Conservation (phyloP, 1,140 invertebrate genomes). For the Penaeus chinensis region DNA sequence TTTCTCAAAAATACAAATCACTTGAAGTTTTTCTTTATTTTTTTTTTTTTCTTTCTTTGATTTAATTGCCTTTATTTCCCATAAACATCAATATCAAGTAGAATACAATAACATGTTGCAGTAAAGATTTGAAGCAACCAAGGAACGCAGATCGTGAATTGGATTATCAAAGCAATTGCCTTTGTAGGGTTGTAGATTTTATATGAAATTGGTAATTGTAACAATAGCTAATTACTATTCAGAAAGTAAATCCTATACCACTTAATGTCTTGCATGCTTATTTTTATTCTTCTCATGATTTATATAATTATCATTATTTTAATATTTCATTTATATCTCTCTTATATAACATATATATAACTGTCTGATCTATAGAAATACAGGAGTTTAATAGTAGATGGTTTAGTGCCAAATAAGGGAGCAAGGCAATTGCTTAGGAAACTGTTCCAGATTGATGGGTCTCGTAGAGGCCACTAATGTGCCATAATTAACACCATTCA, state of each 20-base stretch:
- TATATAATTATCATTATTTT: too few relatives aligned
- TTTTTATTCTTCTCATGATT: too few relatives aligned
- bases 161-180: conserved; percentile 47
- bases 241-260: too few relatives aligned
- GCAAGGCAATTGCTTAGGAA: conserved; percentile 54
- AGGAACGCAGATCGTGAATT: conserved; percentile 23
- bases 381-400: not conserved
- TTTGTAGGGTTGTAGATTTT: conserved; percentile 19
- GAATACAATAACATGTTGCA: not conserved
- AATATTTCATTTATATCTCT: too few relatives aligned
- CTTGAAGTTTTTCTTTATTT: not conserved
- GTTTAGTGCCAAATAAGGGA: conserved; percentile 25
- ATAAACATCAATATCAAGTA: not conserved
- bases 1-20: too few relatives aligned
- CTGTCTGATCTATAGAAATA: not conserved
- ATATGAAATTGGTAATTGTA: not conserved
- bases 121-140: conserved; percentile 21
- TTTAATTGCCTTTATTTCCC: not conserved
- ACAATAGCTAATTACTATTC: too few relatives aligned
- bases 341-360: too few relatives aligned
- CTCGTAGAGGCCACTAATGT: conserved; percentile 52
- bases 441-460: conserved; percentile 35
- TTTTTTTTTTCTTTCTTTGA: not conserved
- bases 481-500: conserved; percentile 59
- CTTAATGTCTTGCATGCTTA: too few relatives aligned